A percentile compares a stretch with the other conserved stretches of the same genome.
These are phyloP conservation scores for Octopus sinensis DNA, from an alignment of 1,140 invertebrate genomes.

Conservation along the genomic window DNA sequence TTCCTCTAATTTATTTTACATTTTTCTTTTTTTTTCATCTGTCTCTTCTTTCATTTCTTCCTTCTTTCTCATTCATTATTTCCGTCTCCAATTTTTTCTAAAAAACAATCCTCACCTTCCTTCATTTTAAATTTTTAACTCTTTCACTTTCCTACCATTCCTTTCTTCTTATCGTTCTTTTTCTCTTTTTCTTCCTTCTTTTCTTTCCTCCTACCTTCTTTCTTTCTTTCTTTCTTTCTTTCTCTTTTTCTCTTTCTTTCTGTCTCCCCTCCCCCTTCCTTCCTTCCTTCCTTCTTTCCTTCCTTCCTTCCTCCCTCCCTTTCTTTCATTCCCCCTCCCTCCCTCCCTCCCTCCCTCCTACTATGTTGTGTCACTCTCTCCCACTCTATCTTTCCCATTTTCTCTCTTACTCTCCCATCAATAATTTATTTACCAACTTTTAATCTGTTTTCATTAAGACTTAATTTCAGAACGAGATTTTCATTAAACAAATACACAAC, in stretches of 20 bases:
- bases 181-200: not conserved
- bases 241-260: not conserved
- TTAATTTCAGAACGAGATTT: too few relatives aligned
- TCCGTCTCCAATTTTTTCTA: not conserved
- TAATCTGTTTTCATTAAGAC: too few relatives aligned
- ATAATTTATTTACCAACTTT: not conserved
- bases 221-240: not conserved
- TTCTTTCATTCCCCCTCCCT: not conserved
- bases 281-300: not conserved
- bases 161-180: not conserved
- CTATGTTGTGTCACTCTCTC: not conserved
- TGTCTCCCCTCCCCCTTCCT: not conserved
- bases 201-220: not conserved
- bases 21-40: not conserved
- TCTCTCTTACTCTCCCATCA: not conserved
- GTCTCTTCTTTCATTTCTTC: not conserved
- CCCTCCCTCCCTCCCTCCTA: not conserved
- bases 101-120: not conserved
- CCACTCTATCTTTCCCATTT: not conserved
- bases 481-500: too few relatives aligned
- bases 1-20: not conserved
- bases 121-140: not conserved
- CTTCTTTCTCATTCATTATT: not conserved
- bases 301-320: not conserved
- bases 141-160: not conserved